Base-by-base conservation (phyloP, 2,797 vertebrate genomes). In the Neoniphon sammara region DNA sequence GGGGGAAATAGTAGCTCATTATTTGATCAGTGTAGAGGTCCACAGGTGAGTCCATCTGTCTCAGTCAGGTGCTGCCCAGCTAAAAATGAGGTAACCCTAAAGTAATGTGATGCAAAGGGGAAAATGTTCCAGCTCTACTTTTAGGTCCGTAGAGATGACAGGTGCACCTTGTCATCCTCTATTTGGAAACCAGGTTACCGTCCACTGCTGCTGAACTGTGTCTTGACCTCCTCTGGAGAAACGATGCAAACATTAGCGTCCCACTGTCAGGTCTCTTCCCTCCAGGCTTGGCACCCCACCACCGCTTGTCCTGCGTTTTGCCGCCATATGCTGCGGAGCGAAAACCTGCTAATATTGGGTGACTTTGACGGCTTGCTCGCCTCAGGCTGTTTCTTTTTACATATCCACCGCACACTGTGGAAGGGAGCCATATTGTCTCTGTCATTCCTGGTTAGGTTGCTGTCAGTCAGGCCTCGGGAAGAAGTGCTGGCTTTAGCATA, bases 331-430 rank as follows among this genome's bases (percentile, higher is more conserved):
- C 79, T 68, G 68, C 77, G 7, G 53, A 77, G 71, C 70, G 76
- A 68, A 84, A 71, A 10, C 25, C 0, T 31, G 55, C 74, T 83
- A 80, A 85, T 76, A 77, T 69, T 21, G 9, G 70, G 68, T 83
- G 89, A 90, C 87, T 80, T 81, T 88, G 86, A 91, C 2, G 54
- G 66, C 82, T 73, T 1, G 11, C 66, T 77, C 46, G 71, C 87
- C 78, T 63, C 70, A 12, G 87, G 89, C 84, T 14, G 27, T 71
- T 82, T 86, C 62, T 75, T 66, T 65, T 81, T 74, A 83, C 54
- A 75, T 68, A 77, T 68, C 77, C 88, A 70, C 53, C n/a, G 60
- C 69, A 57, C 83, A 70, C 75, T 8, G 59, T 80, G 79, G 85
- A 77, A 56, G 63, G 66, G 54, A 79, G 80, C 55, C 88, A 68